Evolutionary conservation across 2,888 invertebrate species (phyloP).

Genomic region (Lasioglossum oenotherae): DNA sequence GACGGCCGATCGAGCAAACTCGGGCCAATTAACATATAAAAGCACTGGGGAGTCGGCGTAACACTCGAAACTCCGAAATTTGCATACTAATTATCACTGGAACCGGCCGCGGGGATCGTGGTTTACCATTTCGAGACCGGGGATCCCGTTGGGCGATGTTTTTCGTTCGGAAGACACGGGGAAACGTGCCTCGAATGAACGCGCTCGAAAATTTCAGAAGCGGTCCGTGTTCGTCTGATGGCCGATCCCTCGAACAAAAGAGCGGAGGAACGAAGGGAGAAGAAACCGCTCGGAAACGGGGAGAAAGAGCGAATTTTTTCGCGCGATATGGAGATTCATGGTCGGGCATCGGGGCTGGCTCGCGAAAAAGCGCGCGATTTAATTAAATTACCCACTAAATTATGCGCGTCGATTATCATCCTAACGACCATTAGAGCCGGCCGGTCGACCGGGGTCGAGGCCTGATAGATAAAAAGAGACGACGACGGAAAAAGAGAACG

Average conservation of each 20-base stretch:
- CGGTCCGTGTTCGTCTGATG: not conserved
- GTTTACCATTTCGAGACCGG: not conserved
- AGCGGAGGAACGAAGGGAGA: not conserved
- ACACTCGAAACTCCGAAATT: slow-evolving; percentile 15
- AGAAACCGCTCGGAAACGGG: not conserved
- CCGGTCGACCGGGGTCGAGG: slow-evolving; percentile 19
- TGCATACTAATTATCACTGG: slow-evolving; percentile 27
- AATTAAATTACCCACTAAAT: slow-evolving; percentile 62
- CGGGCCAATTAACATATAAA: slow-evolving; percentile 9
- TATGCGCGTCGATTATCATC: slow-evolving; percentile 55
- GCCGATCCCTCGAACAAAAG: slow-evolving; percentile 1
- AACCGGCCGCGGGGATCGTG: not conserved
- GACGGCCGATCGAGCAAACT: not conserved
- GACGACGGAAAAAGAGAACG: slow-evolving; percentile 15
- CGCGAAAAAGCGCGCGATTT: slow-evolving; percentile 51
- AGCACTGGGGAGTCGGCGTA: not conserved
- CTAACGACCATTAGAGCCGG: slow-evolving; percentile 52
- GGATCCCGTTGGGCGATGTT: slow-evolving; percentile 8
- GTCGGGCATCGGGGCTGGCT: slow-evolving; percentile 21
- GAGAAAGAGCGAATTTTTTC: slow-evolving; percentile 14
- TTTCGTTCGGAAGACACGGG: not conserved
- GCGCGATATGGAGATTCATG: not conserved
- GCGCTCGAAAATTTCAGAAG: slow-evolving; percentile 13
- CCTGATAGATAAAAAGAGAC: slow-evolving; percentile 39
- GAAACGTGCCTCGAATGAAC: slow-evolving; percentile 23